Evolutionary conservation across 2,797 vertebrate genomes (phyloP), one percentile per base, ranked within the genome.

Genomic region (Aeoliscus strigatus): DNA sequence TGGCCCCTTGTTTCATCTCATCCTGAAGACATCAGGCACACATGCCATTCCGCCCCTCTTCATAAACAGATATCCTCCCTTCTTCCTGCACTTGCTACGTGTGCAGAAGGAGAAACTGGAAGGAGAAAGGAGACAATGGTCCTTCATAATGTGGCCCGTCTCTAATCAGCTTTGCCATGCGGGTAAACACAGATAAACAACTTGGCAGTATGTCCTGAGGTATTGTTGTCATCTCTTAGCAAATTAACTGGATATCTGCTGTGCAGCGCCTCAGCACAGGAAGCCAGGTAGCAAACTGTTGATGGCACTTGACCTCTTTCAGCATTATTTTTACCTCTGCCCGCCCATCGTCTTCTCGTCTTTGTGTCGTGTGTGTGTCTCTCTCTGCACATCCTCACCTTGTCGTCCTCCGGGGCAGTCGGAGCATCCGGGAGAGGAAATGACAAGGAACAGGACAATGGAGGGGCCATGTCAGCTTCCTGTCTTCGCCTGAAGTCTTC

Each of bases 151-250:
- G 67, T 77, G 68, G 62, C 69, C 44, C 58, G 52, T 75, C 71
- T 75, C 66, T 87, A 90, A 90, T 88, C 87, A 85, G 81, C 74
- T 82, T 80, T 77, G 76, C 81, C 80, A 79, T 71, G 65, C 73
- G 65, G 75, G 78, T 81, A 84, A 83, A 83, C 72, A 73, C 66
- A 84, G 83, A 88, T 86, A 85, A 86, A 86, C 76, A 86, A 79
- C 76, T 84, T 86, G 85, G 81, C 85, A 81, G 75, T 48, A 71
- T 63, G 58, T 85, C 77, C 71, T 40, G 39, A 50, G 73, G 79
- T 70, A 70, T 79, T 65, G 73, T 84, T 85, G 85, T 85, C 82
- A 70, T 77, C 68, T 66, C 43, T 77, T 72, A 60, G 68, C 62
- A 70, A 86, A 77, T 80, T 77, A 59, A 69, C 66, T 73, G 76